Conservation (phyloP, 64 coral and sea anemone genomes). For the Pocillopora damicornis region DNA sequence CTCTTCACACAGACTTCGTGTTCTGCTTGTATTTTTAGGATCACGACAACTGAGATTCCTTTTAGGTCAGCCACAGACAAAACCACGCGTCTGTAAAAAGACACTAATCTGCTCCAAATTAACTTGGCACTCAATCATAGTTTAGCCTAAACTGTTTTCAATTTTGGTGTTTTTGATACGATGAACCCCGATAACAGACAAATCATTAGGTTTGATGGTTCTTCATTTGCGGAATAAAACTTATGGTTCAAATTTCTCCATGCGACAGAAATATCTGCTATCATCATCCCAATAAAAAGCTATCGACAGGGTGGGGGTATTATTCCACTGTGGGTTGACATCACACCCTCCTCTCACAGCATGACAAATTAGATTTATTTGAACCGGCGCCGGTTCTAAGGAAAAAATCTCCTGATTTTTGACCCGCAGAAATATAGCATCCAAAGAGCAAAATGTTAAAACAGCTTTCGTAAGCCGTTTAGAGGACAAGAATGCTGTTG, state of each 20-base stretch:
- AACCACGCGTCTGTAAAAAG: not conserved
- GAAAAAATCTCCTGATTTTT: not conserved
- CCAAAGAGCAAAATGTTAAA: not conserved
- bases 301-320: not conserved
- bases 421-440: not conserved
- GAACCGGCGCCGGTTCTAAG: not conserved
- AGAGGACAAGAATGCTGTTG: not conserved
- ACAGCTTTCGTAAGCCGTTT: not conserved
- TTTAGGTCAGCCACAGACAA: not conserved
- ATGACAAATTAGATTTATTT: not conserved
- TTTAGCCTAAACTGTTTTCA: constrained; percentile 35
- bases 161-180: constrained; percentile 2
- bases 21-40: not conserved
- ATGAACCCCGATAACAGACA: constrained; percentile 24
- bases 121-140: constrained; percentile 7
- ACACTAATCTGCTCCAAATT: not conserved
- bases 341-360: not conserved
- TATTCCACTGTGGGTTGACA: not conserved
- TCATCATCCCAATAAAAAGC: constrained; percentile 1
- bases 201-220: not conserved
- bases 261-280: not conserved
- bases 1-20: not conserved
- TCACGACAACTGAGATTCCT: not conserved
- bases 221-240: not conserved
- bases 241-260: not conserved